phyloP scores from a whole-genome alignment of 2,113 vertebrate species.

The Fregetta grallaria region DNA sequence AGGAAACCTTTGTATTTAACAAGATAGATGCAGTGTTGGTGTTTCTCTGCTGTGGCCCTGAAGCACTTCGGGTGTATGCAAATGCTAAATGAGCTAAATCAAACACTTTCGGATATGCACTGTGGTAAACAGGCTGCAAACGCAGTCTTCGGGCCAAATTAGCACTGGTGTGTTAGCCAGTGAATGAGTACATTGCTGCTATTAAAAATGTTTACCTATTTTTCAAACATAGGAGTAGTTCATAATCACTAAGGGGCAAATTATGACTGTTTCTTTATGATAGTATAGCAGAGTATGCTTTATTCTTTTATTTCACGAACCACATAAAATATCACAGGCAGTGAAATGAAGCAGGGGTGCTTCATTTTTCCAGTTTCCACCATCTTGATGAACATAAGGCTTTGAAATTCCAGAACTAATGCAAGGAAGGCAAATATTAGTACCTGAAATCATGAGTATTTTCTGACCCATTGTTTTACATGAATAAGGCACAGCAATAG shows the following conservation, averaged over 20 bases:
- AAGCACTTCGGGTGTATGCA: not conserved
- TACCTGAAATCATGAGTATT: not conserved
- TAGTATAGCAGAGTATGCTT: not conserved
- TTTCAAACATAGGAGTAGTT: not conserved
- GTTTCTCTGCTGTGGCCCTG: not conserved
- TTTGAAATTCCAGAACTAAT: not conserved
- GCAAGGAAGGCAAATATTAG: not conserved
- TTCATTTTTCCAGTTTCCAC: not conserved
- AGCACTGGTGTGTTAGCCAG: not conserved
- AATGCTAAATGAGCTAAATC: not conserved
- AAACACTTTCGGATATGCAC: not conserved
- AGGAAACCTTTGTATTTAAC: not conserved
- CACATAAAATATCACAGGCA: not conserved
- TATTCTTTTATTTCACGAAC: not conserved
- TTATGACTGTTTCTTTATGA: not conserved
- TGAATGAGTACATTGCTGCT: not conserved
- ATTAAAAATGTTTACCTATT: not conserved
- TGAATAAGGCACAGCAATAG: not conserved
- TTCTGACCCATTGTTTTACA: not conserved
- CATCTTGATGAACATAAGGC: not conserved
- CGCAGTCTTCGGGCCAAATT: not conserved
- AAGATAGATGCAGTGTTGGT: not conserved
- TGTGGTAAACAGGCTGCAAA: not conserved
- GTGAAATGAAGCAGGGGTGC: not conserved
- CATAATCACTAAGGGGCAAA: not conserved